These are phyloP conservation scores for Lordiphosa collinella DNA, from an alignment of 1,140 invertebrate species.

Conservation along the genomic window DNA sequence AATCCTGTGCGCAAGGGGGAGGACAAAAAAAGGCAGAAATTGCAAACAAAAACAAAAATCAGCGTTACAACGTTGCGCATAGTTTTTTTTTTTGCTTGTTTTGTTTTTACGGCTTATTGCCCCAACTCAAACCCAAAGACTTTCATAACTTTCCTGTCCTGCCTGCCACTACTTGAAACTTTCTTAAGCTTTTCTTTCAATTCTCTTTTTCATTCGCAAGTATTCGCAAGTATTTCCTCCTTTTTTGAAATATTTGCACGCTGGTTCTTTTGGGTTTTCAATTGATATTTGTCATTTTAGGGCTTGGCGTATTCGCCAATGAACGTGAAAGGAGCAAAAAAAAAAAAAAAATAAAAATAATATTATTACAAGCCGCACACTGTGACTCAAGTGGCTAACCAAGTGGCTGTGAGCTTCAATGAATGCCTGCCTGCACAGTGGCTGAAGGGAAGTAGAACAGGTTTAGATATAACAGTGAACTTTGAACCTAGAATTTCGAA, in stretches of 20 bases:
- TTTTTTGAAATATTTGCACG: constrained; percentile 41
- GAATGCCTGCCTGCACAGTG: too few relatives aligned
- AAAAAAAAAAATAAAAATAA: constrained; percentile 36
- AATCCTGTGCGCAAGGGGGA: constrained; percentile 37
- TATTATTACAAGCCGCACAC: constrained; percentile 37
- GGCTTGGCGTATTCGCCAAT: neutral
- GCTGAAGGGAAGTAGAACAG: too few relatives aligned
- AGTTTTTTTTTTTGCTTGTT: constrained; percentile 46
- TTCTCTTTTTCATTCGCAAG: constrained; percentile 36
- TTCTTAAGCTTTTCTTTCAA: constrained; percentile 43
- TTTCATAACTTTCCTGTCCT: constrained; percentile 59
- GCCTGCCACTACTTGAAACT: constrained; percentile 17
- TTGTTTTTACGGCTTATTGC: constrained; percentile 70
- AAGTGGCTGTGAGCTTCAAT: neutral
- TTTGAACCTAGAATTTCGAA: too few relatives aligned
- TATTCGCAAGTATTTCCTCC: constrained; percentile 51
- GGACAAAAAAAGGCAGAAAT: constrained; percentile 32
- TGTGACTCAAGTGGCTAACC: constrained; percentile 9
- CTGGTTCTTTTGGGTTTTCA: constrained; percentile 21
- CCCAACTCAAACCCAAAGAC: constrained; percentile 49
- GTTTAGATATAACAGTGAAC: too few relatives aligned
- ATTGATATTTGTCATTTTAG: constrained; percentile 47
- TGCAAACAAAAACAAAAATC: constrained; percentile 32
- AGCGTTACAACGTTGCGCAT: neutral
- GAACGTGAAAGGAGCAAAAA: neutral